Base-by-base conservation (phyloP, 2,113 vertebrate species). In the Anarhynchus alexandrinus region DNA sequence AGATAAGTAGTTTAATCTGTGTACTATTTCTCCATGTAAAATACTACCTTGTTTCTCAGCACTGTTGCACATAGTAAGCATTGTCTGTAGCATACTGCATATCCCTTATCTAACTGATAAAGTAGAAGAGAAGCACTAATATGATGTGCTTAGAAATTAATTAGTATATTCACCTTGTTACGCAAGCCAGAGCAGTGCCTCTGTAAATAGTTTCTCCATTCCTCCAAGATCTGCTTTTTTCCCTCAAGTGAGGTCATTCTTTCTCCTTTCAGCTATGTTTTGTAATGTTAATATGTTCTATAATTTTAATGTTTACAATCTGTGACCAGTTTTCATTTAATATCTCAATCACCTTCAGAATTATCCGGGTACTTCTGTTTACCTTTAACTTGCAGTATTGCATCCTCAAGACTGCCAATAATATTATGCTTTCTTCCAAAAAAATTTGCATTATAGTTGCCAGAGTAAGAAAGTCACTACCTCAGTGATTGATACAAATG, bases 1-100 rank as follows among this genome's bases (percentile, higher is more conserved):
- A 91, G 84, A 93, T 95, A 96, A 96, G 82, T 74, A 86, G n/a
- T 86, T 93, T 95, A 90, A 92, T 88, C 58, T 90, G 51, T 64
- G 78, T 49, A 54, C 14, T 55, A 29, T 36, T 88, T 42, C 85
- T 65, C 22, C 2, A 5, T 66, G 45, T 92, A 82, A 96, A 94
- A 86, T 90, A 91, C 73, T 74, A 62, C 58, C 29, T 62, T 86
- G 64, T 86, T 90, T 81, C 80, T 71, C n/a, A 76, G 43, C 43
- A 83, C 2, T 9, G 0, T 38, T 67, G 30, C 27, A 61, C n/a
- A 61, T 66, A 10, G 8, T 72, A 86, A 88, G 18, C n/a, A 36
- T 42, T 81, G 32, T 49, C n/a, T 83, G 26, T 47, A 73, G 40
- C 32, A 69, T 34, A 42, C 10, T n/a, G 8, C 45, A 21, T 74